Conservation (phyloP, 2,797 vertebrate genomes). For the Ctenosaura bakeri region DNA sequence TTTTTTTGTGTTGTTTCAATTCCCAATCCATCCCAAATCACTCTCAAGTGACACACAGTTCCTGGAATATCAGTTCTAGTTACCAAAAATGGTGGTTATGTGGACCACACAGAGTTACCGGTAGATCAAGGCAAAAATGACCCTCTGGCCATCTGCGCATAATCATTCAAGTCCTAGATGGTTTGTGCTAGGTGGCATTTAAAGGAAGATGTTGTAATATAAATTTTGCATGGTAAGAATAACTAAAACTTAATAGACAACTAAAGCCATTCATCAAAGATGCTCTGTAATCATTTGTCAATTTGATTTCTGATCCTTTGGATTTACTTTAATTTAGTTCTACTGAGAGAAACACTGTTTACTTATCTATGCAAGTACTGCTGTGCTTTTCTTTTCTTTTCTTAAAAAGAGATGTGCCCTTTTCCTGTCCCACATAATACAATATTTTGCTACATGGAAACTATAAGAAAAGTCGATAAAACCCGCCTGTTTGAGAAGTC, state of each 20-base stretch:
- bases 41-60: too few relatives aligned
- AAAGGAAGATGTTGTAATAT: constrained; percentile 17
- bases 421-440: not conserved
- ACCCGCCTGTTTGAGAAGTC: not conserved
- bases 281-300: constrained; percentile 17
- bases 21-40: too few relatives aligned
- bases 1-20: too few relatives aligned
- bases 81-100: too few relatives aligned
- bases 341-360: not conserved
- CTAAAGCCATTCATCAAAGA: not conserved
- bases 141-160: too few relatives aligned
- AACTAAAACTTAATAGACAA: not conserved
- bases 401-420: not conserved
- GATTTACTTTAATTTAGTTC: not conserved
- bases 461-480: not conserved
- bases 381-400: not conserved
- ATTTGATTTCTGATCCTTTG: not conserved
- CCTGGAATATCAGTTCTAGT: too few relatives aligned
- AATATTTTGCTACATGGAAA: not conserved
- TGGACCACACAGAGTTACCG: too few relatives aligned
- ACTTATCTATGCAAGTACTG: not conserved
- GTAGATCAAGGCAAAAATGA: too few relatives aligned
- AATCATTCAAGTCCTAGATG: not conserved
- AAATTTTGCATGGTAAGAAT: not conserved
- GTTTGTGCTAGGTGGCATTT: not conserved